phyloP scores from a whole-genome alignment of 2,113 vertebrate genomes.

The Micronycteris hirsuta region DNA sequence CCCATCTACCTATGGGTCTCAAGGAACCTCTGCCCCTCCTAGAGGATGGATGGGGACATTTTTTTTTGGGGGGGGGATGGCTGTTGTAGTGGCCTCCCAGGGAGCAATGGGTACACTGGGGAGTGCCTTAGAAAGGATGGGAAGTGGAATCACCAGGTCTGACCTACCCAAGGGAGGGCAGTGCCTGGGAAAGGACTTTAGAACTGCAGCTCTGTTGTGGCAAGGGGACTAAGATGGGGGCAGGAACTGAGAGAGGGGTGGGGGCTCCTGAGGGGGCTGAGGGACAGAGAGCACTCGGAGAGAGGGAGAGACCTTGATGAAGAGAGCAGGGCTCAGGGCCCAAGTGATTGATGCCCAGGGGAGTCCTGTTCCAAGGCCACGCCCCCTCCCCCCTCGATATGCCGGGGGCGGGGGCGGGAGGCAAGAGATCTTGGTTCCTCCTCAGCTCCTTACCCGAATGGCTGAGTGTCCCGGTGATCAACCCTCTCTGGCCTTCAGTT shows the following conservation, averaged over 20 bases:
- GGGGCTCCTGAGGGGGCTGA: background rate
- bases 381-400: background rate
- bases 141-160: background rate
- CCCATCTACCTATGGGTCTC: background rate
- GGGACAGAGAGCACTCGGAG: background rate
- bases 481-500: background rate
- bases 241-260: background rate
- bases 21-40: background rate
- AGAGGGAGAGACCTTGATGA: background rate
- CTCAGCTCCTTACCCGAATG: background rate
- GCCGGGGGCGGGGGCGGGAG: background rate
- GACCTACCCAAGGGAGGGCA: background rate
- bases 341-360: background rate
- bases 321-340: background rate
- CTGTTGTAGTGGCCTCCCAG: background rate
- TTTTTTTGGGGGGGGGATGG: background rate
- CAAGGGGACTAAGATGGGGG: background rate
- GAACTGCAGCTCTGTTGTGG: background rate
- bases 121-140: background rate
- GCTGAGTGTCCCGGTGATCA: background rate
- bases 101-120: background rate
- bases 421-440: background rate
- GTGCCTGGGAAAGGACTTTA: background rate
- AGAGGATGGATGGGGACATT: background rate
- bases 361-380: background rate